Evolutionary conservation across 2,888 invertebrate genomes (phyloP).

Genomic region (Gryllus longicercus): DNA sequence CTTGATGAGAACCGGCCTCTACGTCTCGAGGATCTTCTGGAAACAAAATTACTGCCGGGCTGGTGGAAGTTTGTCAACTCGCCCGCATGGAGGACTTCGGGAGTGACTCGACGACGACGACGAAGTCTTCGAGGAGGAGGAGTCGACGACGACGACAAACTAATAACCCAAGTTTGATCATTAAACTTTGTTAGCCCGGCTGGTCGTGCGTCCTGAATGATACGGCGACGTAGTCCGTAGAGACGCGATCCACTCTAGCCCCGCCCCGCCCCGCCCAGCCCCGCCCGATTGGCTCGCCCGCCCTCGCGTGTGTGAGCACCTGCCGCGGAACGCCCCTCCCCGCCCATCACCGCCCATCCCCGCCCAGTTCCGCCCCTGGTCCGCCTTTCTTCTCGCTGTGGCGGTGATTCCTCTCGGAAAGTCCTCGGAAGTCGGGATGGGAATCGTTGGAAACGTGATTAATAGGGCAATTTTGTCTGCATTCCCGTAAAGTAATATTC

Average conservation of each 20-base stretch:
- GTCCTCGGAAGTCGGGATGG: background rate
- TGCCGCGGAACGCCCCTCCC: background rate
- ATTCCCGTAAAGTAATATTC: no score
- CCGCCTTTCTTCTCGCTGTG: background rate
- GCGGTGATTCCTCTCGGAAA: background rate
- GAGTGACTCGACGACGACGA: background rate
- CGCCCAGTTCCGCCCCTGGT: background rate
- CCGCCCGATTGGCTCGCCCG: background rate
- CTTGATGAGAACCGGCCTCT: constrained; percentile 17
- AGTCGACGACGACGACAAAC: background rate
- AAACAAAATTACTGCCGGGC: constrained; percentile 10
- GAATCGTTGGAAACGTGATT: background rate
- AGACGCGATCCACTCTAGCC: background rate
- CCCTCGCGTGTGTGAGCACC: constrained; percentile 7
- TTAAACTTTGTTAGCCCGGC: constrained; percentile 10
- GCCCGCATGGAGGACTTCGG: constrained; percentile 17
- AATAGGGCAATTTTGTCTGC: background rate
- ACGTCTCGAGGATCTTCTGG: background rate
- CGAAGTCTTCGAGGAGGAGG: background rate
- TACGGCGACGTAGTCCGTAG: background rate
- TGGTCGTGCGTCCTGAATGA: constrained; percentile 8
- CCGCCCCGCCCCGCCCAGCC: background rate
- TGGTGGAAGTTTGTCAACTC: constrained; percentile 7
- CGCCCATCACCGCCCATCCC: background rate
- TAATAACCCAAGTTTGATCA: constrained; percentile 17